phyloP scores from a whole-genome alignment of 2,797 vertebrate genomes.

The Coluber constrictor region DNA sequence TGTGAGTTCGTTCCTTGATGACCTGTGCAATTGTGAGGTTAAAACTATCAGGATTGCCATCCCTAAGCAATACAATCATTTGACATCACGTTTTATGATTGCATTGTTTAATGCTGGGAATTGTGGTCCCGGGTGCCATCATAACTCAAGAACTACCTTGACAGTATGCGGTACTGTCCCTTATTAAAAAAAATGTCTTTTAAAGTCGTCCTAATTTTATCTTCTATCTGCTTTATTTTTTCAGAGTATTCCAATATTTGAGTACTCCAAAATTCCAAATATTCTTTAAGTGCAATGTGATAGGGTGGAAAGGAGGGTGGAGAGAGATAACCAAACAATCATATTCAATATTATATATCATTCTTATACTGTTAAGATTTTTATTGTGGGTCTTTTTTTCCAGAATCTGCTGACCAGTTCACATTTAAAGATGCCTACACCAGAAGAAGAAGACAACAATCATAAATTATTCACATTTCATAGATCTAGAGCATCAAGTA shows the following conservation, averaged over 20 bases:
- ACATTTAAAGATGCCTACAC: slow-evolving; percentile 81
- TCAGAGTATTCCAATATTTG: background rate
- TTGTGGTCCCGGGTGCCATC: background rate
- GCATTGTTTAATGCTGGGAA: background rate
- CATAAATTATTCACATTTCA: slow-evolving; percentile 81
- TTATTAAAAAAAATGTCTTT: background rate
- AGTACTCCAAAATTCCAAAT: background rate
- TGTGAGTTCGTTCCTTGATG: background rate
- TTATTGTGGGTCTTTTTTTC: slow-evolving; percentile 9
- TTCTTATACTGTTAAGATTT: background rate
- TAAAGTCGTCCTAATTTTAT: background rate
- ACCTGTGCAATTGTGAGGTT: background rate
- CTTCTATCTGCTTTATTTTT: background rate
- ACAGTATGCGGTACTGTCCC: background rate
- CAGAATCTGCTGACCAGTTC: slow-evolving; percentile 94
- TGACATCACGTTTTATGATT: background rate
- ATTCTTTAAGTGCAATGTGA: background rate
- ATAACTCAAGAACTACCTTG: background rate
- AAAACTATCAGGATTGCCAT: background rate
- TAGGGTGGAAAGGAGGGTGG: background rate
- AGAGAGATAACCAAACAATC: background rate
- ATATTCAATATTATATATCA: background rate
- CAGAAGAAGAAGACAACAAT: slow-evolving; percentile 83
- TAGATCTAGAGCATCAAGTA: slow-evolving; percentile 79
- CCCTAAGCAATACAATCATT: background rate